Evolutionary conservation across 2,888 invertebrate species (phyloP).

Genomic region (Acrocyrtus sp.): DNA sequence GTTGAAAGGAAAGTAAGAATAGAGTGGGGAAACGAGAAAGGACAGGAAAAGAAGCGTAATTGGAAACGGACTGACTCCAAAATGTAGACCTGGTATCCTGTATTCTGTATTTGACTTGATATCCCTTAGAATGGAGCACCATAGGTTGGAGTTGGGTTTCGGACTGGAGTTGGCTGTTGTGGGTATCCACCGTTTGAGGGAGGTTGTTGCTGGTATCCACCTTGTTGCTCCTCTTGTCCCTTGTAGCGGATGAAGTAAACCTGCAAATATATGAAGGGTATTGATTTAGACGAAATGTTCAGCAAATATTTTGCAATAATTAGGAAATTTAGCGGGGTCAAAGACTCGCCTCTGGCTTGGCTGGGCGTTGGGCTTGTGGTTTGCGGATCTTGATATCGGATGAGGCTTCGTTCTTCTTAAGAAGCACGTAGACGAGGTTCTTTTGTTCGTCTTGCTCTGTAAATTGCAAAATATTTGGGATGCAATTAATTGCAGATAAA

Average conservation of each 20-base stretch:
- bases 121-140: constrained; percentile 36
- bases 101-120: background rate
- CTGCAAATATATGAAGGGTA: too few species aligned
- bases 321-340: background rate
- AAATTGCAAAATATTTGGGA: too few species aligned
- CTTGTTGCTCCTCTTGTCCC: constrained; percentile 22
- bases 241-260: constrained; percentile 41
- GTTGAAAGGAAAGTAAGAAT: background rate
- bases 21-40: background rate
- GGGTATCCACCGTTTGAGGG: constrained; percentile 21
- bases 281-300: too few species aligned
- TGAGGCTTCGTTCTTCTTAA: constrained; percentile 38
- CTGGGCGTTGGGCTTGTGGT: constrained; percentile 34
- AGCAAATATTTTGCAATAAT: background rate
- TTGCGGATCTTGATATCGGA: constrained; percentile 38
- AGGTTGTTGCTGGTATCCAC: background rate
- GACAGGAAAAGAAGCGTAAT: constrained; percentile 11
- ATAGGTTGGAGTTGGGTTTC: constrained; percentile 19
- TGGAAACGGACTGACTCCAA: constrained; percentile 21
- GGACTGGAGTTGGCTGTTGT: constrained; percentile 17
- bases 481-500: background rate
- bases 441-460: constrained; percentile 33
- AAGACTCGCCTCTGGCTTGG: constrained; percentile 30
- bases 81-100: background rate
- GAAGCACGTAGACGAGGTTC: constrained; percentile 45